Conservation (phyloP, 37 sponge, comb jelly and placozoan species). For the Geodia barretti region DNA sequence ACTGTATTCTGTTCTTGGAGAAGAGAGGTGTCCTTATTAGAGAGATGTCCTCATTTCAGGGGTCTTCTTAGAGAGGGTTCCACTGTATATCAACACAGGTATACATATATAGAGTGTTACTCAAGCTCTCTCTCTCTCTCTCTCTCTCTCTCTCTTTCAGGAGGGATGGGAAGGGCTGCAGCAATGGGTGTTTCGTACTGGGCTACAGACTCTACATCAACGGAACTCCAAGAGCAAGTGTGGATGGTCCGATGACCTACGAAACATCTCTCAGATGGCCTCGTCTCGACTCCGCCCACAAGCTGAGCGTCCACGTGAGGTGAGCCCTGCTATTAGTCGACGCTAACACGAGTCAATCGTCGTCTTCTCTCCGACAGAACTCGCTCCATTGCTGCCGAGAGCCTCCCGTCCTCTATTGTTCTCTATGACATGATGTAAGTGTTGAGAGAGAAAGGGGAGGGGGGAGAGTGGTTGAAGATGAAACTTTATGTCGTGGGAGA, state of each 20-base stretch:
- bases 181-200: constrained; percentile 44
- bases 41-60: no score
- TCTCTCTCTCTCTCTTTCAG: constrained; percentile 1
- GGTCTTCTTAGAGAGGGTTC: no score
- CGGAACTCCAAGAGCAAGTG: constrained; percentile 16
- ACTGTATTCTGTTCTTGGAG: no score
- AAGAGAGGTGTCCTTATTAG: no score
- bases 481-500: not conserved
- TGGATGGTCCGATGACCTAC: constrained; percentile 48
- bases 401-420: constrained; percentile 16
- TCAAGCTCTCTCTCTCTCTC: not conserved
- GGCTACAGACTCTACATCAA: constrained; percentile 66
- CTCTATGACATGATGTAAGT: constrained; percentile 28
- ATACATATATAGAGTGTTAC: no score
- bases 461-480: not conserved
- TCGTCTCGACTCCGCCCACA: not conserved
- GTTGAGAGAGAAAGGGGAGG: not conserved
- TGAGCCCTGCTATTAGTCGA: constrained; percentile 2
- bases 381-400: constrained; percentile 54
- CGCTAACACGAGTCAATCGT: not conserved
- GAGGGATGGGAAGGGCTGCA: constrained; percentile 31
- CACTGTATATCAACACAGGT: no score
- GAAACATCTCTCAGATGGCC: constrained; percentile 5
- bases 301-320: constrained; percentile 25
- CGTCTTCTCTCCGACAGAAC: constrained; percentile 24